Evolutionary conservation across 2,113 vertebrate species (phyloP), one percentile per base, ranked within the genome.

Genomic region (Pionites leucogaster): DNA sequence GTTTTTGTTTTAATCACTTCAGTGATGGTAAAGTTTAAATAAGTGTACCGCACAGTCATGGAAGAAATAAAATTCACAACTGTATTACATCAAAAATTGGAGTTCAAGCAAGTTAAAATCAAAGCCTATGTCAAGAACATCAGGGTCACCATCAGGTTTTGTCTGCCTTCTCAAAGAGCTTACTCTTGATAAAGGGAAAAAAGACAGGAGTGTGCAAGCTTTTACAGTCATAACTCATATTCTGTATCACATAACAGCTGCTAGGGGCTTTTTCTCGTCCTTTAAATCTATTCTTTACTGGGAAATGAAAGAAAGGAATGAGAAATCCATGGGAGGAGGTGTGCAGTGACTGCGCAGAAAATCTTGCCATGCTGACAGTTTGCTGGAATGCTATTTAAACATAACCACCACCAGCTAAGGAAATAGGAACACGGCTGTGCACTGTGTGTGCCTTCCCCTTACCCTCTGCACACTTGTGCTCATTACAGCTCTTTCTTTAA

Each of bases 401-500:
- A 35, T 93, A 76, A 84, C 91, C 70, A 68, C 71, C 60, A 84
- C 65, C 80, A 92, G 59, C 79, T 50, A 90, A 95, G 94, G 95
- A 95, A 96, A 86, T 91, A 92, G 70, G 84, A 97, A 96, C 65
- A 92, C 0, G 49, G 33, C 88, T 41, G 85, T 96, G 68, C 55
- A 71, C 57, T 83, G 67, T 52, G 35, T 67, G 78, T 4, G 17
- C n/a, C 91, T 80, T 70, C 81, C 86, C 46, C 83, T 86, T 88
- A 92, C 93, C 68, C 91, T 93, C 49, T 72, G 88, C 33, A 33
- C 81, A 50, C 77, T 88, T 59, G 39, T 76, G 79, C 91, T 98
- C 90, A 89, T 98, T 98, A 97, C 88, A 92, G 91, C 90, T 95
- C 96, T 97, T 97, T 98, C 97, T 98, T 97, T 96, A 98, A 98